These are phyloP conservation scores for Ailurus styani DNA, from an alignment of 2,113 vertebrate species.

Conservation along the genomic window DNA sequence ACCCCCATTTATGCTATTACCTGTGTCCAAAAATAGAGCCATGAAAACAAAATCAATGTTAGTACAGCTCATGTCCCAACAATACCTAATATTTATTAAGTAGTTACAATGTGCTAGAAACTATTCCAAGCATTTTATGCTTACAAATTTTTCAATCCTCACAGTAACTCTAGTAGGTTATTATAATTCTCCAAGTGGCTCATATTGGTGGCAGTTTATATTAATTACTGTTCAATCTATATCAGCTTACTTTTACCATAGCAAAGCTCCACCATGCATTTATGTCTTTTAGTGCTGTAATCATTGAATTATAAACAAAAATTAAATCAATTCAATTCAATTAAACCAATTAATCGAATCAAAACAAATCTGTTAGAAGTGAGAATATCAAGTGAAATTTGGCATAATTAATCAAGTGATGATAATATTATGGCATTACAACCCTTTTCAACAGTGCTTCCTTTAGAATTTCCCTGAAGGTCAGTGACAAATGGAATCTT, in stretches of 20 bases:
- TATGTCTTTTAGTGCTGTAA: not conserved
- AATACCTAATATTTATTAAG: not conserved
- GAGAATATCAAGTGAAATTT: not conserved
- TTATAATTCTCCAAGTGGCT: not conserved
- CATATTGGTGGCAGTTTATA: not conserved
- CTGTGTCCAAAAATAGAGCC: not conserved
- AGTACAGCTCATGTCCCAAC: not conserved
- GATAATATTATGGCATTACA: not conserved
- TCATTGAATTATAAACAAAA: not conserved
- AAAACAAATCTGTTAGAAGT: not conserved
- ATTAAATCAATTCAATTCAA: not conserved
- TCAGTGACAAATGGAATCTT: not conserved
- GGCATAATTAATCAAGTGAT: not conserved
- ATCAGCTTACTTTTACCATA: not conserved
- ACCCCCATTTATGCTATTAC: not conserved
- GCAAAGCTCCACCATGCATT: not conserved
- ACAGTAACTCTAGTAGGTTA: not conserved
- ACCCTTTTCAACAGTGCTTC: not conserved
- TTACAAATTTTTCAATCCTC: not conserved
- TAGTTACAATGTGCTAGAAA: not conserved
- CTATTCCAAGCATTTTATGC: not conserved
- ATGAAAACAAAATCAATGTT: not conserved
- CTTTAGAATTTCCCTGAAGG: not conserved
- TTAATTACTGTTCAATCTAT: not conserved
- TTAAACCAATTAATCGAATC: not conserved